Evolutionary conservation across 2,888 invertebrate species (phyloP).

Genomic region (Altica lythri): DNA sequence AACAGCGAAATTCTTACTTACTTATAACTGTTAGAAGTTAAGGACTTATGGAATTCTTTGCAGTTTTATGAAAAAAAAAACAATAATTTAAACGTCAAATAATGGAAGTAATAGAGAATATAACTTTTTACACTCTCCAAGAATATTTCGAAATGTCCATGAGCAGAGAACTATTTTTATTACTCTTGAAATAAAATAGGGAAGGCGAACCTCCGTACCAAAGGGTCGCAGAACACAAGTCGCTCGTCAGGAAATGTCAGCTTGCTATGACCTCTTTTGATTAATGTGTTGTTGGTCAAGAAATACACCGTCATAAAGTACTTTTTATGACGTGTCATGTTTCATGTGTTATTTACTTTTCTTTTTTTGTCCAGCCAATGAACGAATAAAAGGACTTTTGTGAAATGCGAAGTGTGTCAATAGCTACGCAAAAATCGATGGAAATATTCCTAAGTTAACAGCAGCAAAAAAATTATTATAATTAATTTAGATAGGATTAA

Average conservation of each 20-base stretch:
- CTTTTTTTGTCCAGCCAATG: constrained; percentile 19
- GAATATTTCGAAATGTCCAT: no score
- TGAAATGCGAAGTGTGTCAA: constrained; percentile 16
- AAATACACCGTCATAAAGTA: constrained; percentile 52
- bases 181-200: constrained; percentile 12
- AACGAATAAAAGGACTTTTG: constrained; percentile 16
- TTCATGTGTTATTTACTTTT: constrained; percentile 30
- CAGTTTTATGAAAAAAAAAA: no score
- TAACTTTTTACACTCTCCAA: no score
- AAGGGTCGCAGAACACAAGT: constrained; percentile 15
- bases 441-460: no score
- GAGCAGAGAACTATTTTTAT: constrained; percentile 4
- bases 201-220: constrained; percentile 6
- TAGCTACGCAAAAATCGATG: no score
- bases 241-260: constrained; percentile 26
- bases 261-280: constrained; percentile 46
- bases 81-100: no score
- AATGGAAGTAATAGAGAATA: no score
- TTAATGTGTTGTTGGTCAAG: constrained; percentile 52
- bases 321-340: constrained; percentile 42
- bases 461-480: no score
- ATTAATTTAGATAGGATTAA: no score
- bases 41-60: no score
- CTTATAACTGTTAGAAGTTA: no score
- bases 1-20: no score